Conservation (phyloP, 1,140 invertebrate species). For the Nephila pilipes region DNA sequence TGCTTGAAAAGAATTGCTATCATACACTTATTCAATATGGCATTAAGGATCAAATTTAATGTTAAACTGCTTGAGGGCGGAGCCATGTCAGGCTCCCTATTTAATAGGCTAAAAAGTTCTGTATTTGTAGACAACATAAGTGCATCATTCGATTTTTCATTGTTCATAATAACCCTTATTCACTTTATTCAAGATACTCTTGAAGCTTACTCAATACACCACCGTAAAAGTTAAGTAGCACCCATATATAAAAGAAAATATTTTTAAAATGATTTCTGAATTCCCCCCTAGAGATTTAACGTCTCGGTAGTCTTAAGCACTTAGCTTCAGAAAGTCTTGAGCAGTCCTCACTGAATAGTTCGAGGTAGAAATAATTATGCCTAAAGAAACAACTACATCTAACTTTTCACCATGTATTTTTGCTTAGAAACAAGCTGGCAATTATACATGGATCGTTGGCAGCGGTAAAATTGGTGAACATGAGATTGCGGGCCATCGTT, state of each 20-base stretch:
- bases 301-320: neutral
- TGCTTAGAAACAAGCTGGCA: neutral
- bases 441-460: neutral
- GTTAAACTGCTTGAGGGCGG: neutral
- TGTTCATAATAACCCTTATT: neutral
- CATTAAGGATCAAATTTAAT: neutral
- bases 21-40: neutral
- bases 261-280: neutral
- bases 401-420: neutral
- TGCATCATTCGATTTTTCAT: neutral
- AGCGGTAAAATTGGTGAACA: neutral
- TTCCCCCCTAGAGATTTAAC: neutral
- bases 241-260: neutral
- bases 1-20: neutral
- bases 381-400: neutral
- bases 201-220: neutral
- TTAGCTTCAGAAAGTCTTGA: neutral
- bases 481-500: neutral
- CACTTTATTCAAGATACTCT: neutral
- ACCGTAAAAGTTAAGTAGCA: conserved; percentile 19
- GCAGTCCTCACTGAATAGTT: conserved; percentile 7
- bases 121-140: neutral
- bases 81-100: neutral
- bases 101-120: neutral
- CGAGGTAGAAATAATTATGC: conserved; percentile 21